phyloP scores from a whole-genome alignment of 1,140 invertebrate genomes.

The Micrasema longulum region DNA sequence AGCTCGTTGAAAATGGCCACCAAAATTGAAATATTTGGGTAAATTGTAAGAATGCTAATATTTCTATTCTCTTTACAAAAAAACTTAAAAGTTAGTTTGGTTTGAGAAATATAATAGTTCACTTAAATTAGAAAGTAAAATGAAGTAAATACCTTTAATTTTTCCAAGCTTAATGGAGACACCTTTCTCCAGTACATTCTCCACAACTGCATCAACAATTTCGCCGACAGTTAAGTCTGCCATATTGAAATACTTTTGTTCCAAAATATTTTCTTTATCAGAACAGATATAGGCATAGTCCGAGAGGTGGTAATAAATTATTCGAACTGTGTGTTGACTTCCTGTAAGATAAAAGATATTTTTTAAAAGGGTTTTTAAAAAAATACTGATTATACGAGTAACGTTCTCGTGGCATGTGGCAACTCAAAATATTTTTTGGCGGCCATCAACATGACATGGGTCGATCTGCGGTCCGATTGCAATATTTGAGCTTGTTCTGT shows the following conservation, averaged over 20 bases:
- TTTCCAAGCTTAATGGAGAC: constrained; percentile 60
- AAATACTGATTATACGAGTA: too few species aligned
- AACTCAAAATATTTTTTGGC: too few species aligned
- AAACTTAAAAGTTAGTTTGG: not conserved
- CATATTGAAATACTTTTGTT: constrained; percentile 65
- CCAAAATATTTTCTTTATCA: constrained; percentile 68
- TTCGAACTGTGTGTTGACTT: constrained; percentile 69
- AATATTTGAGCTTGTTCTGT: too few species aligned
- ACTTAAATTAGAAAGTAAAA: too few species aligned
- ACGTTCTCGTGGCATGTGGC: too few species aligned
- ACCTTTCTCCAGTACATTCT: constrained; percentile 58
- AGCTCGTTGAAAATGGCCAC: too few species aligned
- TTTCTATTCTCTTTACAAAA: not conserved
- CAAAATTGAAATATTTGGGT: too few species aligned
- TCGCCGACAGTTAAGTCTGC: constrained; percentile 69
- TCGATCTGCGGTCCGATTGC: too few species aligned
- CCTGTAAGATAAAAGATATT: too few species aligned
- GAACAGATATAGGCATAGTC: constrained; percentile 72
- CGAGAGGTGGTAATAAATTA: constrained; percentile 70
- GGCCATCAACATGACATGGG: too few species aligned
- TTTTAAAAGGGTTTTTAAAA: too few species aligned
- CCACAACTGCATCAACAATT: constrained; percentile 64
- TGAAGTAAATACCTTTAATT: constrained; percentile 57
- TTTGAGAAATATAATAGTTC: not conserved
- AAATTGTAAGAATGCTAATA: too few species aligned